Evolutionary conservation across 2,888 invertebrate species (phyloP), one percentile per base, ranked within the genome.

Genomic region (Caenorhabditis japonica): DNA sequence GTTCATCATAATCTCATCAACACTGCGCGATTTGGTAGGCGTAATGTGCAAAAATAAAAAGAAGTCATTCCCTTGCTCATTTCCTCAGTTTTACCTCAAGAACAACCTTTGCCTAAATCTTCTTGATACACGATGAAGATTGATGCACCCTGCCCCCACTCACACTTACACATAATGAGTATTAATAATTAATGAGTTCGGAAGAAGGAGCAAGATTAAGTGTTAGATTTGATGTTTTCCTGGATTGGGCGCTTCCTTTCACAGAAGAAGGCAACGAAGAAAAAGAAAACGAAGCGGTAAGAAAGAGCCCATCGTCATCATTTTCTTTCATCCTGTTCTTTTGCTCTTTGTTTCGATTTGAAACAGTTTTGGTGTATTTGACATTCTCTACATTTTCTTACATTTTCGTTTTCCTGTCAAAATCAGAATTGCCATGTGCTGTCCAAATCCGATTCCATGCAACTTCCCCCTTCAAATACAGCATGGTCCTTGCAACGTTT

Each of bases 111-210:
- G 30, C 51, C 66, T 34, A 51, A 56, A 66, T 66, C 66, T 66
- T 66, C n/a, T n/a, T n/a, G 55, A 44, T 33, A 47, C 49, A 60
- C 55, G 41, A 33, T 30, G 10, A 33, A 58, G 53, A 55, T 39
- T 70, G 55, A 61, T 70, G 70, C 70, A 70, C 70, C 70, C 69
- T 69, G 34, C 61, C 61, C 34, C 52, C 56, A 55, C 61, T 51
- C 55, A 46, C 58, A 60, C 55, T 70, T 70, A 49, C 59, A 64
- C 64, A 66, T 64, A 72, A 72, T 72, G 56, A 72, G 55, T 64
- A 72, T 72, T 64, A 72, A 72, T 72, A 47, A 72, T 72, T 72
- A 72, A 72, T 72, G 72, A 72, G 72, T 53, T 55, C 47, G 43
- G 21, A 27, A 46, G 52, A 51, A 21, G 34, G 46, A 68, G 53